A percentile compares a stretch with the other conserved stretches of the same genome.
Evolutionary conservation across 2,113 vertebrate genomes (phyloP).

Genomic region (Sterrhoptilus dennistouni): DNA sequence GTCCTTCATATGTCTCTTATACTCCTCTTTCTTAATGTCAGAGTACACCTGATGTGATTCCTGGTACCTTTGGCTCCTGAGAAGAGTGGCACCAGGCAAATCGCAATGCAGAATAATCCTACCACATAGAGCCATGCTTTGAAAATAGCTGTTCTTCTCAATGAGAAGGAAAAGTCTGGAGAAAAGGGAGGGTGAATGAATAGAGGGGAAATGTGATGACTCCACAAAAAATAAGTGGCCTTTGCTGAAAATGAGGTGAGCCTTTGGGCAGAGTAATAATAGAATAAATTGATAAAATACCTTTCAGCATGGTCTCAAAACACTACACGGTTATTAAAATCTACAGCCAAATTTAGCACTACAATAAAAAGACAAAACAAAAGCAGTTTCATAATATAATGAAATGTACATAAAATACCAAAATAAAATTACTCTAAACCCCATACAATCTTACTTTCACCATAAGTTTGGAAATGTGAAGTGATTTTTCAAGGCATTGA

Average conservation of each 20-base stretch:
- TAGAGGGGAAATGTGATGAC: constrained; percentile 21
- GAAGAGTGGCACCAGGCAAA: not conserved
- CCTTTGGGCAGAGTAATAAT: constrained; percentile 35
- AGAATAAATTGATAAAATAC: constrained; percentile 58
- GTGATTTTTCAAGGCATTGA: constrained; percentile 20
- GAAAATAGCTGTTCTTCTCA: not conserved
- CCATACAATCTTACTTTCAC: not conserved
- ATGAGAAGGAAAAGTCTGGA: not conserved
- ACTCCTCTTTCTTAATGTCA: not conserved
- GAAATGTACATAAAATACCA: constrained; percentile 15
- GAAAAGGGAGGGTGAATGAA: not conserved
- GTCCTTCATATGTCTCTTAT: not conserved
- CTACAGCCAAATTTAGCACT: constrained; percentile 60
- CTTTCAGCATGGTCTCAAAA: constrained; percentile 45
- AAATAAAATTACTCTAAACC: constrained; percentile 30
- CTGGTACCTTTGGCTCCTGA: not conserved
- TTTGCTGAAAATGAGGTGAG: constrained; percentile 43
- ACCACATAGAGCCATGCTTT: not conserved
- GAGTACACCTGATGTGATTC: not conserved
- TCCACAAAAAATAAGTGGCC: not conserved
- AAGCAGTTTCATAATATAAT: not conserved
- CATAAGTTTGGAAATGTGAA: constrained; percentile 21
- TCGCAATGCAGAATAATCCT: not conserved
- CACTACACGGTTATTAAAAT: constrained; percentile 50
- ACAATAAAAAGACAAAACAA: constrained; percentile 52